phyloP scores from a whole-genome alignment of 2,797 vertebrate genomes.

The Pipistrellus pygmaeus region DNA sequence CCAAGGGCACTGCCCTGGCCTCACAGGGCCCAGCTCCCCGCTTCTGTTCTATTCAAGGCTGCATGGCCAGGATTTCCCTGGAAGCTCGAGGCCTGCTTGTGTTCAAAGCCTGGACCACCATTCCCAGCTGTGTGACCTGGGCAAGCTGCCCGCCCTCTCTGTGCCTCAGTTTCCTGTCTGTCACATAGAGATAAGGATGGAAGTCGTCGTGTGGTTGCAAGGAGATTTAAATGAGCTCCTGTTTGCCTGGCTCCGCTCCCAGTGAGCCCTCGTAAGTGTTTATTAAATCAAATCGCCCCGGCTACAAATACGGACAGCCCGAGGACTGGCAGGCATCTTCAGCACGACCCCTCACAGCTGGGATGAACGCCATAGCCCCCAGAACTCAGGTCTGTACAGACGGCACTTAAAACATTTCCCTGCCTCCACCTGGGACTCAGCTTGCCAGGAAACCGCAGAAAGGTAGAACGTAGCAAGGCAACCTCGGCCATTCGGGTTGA shows the following conservation, averaged over 20 bases:
- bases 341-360: fast-evolving
- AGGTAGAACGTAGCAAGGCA: fast-evolving
- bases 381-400: neutral
- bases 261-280: fast-evolving
- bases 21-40: fast-evolving
- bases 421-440: neutral
- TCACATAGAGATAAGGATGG: neutral
- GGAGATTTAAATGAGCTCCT: fast-evolving
- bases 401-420: fast-evolving
- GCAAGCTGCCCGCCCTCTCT: neutral
- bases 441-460: neutral
- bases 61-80: fast-evolving
- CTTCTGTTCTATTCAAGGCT: neutral
- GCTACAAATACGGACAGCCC: fast-evolving
- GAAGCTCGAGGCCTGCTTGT: neutral
- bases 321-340: neutral
- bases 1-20: neutral
- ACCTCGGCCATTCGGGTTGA: neutral
- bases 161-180: neutral
- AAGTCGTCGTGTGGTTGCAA: fast-evolving
- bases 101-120: neutral
- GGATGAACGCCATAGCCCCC: fast-evolving
- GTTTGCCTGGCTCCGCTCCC: neutral
- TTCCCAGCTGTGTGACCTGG: neutral
- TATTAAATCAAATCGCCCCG: fast-evolving